Evolutionary conservation across 1,140 invertebrate genomes (phyloP), one percentile per base, ranked within the genome.

Genomic region (Heliconius congener): DNA sequence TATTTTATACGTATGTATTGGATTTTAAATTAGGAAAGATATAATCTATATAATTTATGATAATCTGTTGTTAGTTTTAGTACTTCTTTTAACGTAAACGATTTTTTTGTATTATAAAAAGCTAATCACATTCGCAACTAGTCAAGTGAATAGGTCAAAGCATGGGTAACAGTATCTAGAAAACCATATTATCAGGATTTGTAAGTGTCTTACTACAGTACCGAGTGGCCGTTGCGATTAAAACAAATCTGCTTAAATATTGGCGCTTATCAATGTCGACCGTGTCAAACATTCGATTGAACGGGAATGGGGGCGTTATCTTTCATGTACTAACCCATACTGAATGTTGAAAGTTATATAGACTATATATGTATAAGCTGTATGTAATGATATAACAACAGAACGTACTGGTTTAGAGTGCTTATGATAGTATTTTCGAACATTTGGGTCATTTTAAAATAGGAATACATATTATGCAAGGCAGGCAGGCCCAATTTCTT

Each of bases 271-370:
- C 78, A 60, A 27, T 71, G 18, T 34, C 42, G 46, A 73, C 77
- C 34, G 71, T 57, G 66, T 80, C 52, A 39, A 76, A 76, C 71
- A 80, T 50, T 19, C 71, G 74, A 76, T 73, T 66, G 74, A 76
- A 52, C 50, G 9, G n/a, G 70, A 80, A 76, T 76, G 74, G n/a
- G 78, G 78, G 78, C 78, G 78, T 79, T 78, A 78, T 78, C 77
- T 66, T 66, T 18, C 60, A 66, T 66, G 30, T 66, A 66, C 11
- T 66, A 66, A 66, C 19, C 55, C 55, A 60, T 27, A 60, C 55
- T 60, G 55, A n/a, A 60, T 66, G 60, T 27, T 30, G 30, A 30
- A 30, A 30, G 30, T 30, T 30, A 30, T 30, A 30, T 30, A 30
- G 30, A 2, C 30, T 30, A 30, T 30, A 30, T 30, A 30, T 30